Base-by-base conservation (phyloP, 2,113 vertebrate species). In the Tachysurus fulvidraco region DNA sequence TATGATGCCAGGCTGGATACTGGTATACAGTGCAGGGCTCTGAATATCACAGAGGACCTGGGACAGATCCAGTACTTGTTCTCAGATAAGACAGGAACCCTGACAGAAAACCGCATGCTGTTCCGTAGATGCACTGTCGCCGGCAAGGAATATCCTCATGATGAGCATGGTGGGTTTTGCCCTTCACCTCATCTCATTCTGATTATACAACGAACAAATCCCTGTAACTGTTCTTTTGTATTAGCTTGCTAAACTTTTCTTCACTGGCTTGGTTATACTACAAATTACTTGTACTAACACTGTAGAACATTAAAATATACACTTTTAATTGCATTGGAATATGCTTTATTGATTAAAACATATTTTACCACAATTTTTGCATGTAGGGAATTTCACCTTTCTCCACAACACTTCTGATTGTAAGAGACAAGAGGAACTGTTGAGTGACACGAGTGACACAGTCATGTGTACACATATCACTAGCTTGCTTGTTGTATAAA, bases 71-170 rank as follows among this genome's bases (percentile, higher is more conserved):
- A 98, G 86, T 97, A 97, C 88, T 91, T 99, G 86, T 99, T 99
- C 92, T 98, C 98, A 1, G 98, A 99, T 91, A 99, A 99, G 92
- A 99, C 98, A 0, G 98, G 98, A 90, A 99, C 98, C 0, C 96
- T 99, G 65, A 99, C 98, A 0, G 97, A 99, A 92, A 99, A 99
- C 91, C 98, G 97, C 91, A 99, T 99, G 98, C 96, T 98, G 91
- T 99, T 99, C 90, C 93, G 96, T 36, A 95, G 97, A 44, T 99
- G 98, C 91, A 98, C 95, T 85, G 95, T 99, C 83, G 97, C 95
- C n/a, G 98, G 98, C 19, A 93, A 94, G 4, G 97, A 99, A 83
- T 99, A 99, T 84, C 96, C 96, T 86, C 98, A 99, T 67, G 90
- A 95, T 76, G 97, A 98, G 85, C 98, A 99, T 67, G 96, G 98